Evolutionary conservation across 2,797 vertebrate species (phyloP).

Genomic region (Denticeps clupeoides): DNA sequence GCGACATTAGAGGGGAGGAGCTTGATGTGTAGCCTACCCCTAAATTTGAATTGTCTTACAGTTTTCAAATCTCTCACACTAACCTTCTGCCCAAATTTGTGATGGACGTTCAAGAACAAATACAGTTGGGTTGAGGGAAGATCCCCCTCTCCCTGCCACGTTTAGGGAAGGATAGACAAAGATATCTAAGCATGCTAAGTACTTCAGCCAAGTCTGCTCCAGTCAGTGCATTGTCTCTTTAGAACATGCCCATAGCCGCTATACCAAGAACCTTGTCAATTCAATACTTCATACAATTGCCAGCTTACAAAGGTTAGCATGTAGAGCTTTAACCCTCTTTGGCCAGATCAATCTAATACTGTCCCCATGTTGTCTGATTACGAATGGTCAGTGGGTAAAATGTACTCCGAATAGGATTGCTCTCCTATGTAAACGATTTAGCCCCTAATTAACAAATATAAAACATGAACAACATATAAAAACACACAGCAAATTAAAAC

Average conservation of each 20-base stretch:
- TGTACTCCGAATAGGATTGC: constrained; percentile 25
- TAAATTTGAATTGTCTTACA: constrained; percentile 9
- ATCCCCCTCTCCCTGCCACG: too few relatives aligned
- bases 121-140: constrained; percentile 14
- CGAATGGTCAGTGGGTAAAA: constrained; percentile 39
- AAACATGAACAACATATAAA: constrained; percentile 34
- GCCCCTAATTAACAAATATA: constrained; percentile 40
- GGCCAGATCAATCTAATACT: too few relatives aligned
- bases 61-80: constrained; percentile 4
- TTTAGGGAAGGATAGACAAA: too few relatives aligned
- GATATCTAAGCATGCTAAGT: constrained; percentile 49
- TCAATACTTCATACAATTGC: constrained; percentile 14
- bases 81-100: neutral
- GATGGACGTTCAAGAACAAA: neutral
- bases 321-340: too few relatives aligned
- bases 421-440: constrained; percentile 35
- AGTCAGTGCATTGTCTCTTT: constrained; percentile 60
- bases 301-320: too few relatives aligned
- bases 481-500: constrained; percentile 28
- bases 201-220: constrained; percentile 53
- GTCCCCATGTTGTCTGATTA: too few relatives aligned
- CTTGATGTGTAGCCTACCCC: constrained; percentile 6
- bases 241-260: too few relatives aligned
- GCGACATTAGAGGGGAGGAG: too few relatives aligned
- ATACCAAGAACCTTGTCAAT: constrained; percentile 5